Conservation (phyloP, 2,888 invertebrate species). For the Melolontha melolontha region DNA sequence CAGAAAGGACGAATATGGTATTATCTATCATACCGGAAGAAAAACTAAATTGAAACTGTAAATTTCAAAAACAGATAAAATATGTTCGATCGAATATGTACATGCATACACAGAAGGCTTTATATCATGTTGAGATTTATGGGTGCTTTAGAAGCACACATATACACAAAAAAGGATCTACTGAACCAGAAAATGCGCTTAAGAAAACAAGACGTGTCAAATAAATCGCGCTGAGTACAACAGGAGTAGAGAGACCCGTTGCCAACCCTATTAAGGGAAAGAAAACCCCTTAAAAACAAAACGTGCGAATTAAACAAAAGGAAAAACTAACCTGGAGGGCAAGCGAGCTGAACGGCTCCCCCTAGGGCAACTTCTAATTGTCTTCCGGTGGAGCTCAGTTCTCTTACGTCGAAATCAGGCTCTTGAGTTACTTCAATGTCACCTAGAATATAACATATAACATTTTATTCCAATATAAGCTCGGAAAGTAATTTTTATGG, state of each 20-base stretch:
- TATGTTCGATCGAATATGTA: background rate
- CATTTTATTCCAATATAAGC: slow-evolving; percentile 19
- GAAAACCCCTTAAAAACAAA: slow-evolving; percentile 39
- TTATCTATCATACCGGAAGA: no score
- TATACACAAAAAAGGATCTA: slow-evolving; percentile 26
- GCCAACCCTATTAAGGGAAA: slow-evolving; percentile 37
- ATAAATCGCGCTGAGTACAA: slow-evolving; percentile 40
- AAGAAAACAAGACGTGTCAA: slow-evolving; percentile 40
- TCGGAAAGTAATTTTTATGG: background rate
- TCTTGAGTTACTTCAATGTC: slow-evolving; percentile 71
- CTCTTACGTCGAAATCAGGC: slow-evolving; percentile 68
- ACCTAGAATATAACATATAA: slow-evolving; percentile 56
- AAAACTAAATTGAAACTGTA: no score
- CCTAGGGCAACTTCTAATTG: slow-evolving; percentile 87
- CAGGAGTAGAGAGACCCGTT: slow-evolving; percentile 1
- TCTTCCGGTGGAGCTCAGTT: slow-evolving; percentile 72
- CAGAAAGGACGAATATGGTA: no score
- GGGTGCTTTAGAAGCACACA: background rate
- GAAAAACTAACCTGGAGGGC: slow-evolving; percentile 75
- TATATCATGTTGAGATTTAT: slow-evolving; percentile 25
- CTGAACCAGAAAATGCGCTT: slow-evolving; percentile 23
- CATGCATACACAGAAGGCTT: slow-evolving; percentile 12
- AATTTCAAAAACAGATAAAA: background rate
- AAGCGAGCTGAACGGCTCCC: slow-evolving; percentile 87
- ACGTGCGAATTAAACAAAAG: slow-evolving; percentile 43